Base-by-base conservation (phyloP, 1,140 invertebrate genomes). In the Apocrypta bakeri region DNA sequence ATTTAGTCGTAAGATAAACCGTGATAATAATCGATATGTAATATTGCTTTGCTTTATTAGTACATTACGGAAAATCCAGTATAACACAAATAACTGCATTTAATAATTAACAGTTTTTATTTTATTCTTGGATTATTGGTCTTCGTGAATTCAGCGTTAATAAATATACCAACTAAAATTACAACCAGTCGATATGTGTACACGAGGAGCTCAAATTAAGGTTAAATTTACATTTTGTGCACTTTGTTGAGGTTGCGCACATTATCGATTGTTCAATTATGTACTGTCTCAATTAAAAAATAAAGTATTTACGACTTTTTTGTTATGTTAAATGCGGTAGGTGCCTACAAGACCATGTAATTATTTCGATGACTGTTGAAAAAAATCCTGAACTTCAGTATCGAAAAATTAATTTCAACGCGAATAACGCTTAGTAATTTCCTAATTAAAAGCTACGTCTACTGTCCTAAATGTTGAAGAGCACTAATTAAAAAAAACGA, bases 401-500 rank as follows among this genome's bases (percentile, higher is more conserved):
- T 29, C n/a, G 9, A 27, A 25, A 11, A 25, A 66, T 11, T 66
- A 1, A 66, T n/a, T n/a, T n/a, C n/a, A 66, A 25, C 64, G 11
- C 0, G 14, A 14, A 56, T 21, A 56, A 56, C 21, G 48, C 21
- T 56, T 56, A 56, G 14, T 56, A 14, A 3, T 56, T 6, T 56
- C 14, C 14, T 68, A 40, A 78, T 78, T 78, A 78, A 78, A 29
- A n/a, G 48, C 48, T 7, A 25, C 25, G 33, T 14, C 27, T 77
- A 33, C 29, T n/a, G n/a, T 33, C 31, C 7, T 4, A 29, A 61
- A 31, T 1, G n/a, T n/a, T 31, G 40, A 66, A 40, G 8, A 66
- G 9, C 31, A 24, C 42, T 69, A 79, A 56, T 79, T 27, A 78
- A 69, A 6, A 78, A 42, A 78, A 78, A 27, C n/a, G 68, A 24